phyloP scores from a whole-genome alignment of 2,888 invertebrate species.

The Galeruca laticollis region DNA sequence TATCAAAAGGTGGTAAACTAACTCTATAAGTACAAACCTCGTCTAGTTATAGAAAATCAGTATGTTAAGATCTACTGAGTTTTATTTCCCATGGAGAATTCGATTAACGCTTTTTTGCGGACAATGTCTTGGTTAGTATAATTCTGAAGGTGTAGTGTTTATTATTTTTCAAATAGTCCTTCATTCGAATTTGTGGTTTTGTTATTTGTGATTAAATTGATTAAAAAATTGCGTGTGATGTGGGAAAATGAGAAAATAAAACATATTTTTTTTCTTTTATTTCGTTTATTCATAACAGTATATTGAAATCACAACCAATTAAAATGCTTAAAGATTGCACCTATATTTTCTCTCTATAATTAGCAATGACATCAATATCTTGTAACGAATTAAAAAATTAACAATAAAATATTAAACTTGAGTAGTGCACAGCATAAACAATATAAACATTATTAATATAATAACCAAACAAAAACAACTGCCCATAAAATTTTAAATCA shows the following conservation, averaged over 20 bases:
- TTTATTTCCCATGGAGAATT: too few species aligned
- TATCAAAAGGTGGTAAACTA: too few species aligned
- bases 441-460: slow-evolving; percentile 47
- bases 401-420: slow-evolving; percentile 42
- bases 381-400: slow-evolving; percentile 22
- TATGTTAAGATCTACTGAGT: too few species aligned
- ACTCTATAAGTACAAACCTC: too few species aligned
- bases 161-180: too few species aligned
- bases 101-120: too few species aligned
- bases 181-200: too few species aligned
- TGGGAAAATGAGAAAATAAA: slow-evolving; percentile 7
- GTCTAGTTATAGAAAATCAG: too few species aligned
- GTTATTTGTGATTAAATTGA: too few species aligned
- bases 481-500: slow-evolving; percentile 42
- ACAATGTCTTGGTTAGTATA: too few species aligned
- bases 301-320: slow-evolving; percentile 18
- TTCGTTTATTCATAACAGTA: slow-evolving; percentile 13
- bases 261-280: neutral
- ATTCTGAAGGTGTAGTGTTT: too few species aligned
- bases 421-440: slow-evolving; percentile 48
- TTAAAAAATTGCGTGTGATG: too few species aligned
- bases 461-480: slow-evolving; percentile 44
- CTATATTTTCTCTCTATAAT: slow-evolving; percentile 56
- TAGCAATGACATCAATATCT: slow-evolving; percentile 26
- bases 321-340: slow-evolving; percentile 47